Evolutionary conservation across 2,888 invertebrate genomes (phyloP).

Genomic region (Yponomeuta evonymella): DNA sequence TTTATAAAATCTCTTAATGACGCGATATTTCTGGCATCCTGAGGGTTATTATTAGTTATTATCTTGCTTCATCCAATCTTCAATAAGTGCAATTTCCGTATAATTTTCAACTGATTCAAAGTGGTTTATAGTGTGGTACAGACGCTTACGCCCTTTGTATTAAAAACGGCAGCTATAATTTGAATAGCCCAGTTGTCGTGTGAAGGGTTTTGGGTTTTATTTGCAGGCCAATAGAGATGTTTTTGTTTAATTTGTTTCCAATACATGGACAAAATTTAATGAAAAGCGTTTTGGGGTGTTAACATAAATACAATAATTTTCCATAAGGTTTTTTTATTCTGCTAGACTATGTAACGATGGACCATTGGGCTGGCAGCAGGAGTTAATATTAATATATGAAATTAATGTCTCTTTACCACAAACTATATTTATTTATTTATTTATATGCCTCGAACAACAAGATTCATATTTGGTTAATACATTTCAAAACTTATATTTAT

Average conservation of each 20-base stretch:
- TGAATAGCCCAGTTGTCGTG: conserved; percentile 22
- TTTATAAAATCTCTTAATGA: conserved; percentile 48
- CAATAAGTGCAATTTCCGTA: neutral
- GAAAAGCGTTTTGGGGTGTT: neutral
- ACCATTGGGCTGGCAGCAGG: too few species aligned
- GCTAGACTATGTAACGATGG: too few species aligned
- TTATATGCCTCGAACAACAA: too few species aligned
- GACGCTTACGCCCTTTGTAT: conserved; percentile 33
- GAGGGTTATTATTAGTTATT: conserved; percentile 26
- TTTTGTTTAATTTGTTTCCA: neutral
- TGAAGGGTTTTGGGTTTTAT: neutral
- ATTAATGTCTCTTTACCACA: too few species aligned
- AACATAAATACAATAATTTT: neutral
- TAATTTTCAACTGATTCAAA: neutral
- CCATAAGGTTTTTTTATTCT: neutral
- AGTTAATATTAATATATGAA: too few species aligned
- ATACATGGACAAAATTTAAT: neutral
- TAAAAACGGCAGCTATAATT: conserved; percentile 41
- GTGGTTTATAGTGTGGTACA: neutral
- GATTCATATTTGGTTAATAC: too few species aligned
- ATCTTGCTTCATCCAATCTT: neutral
- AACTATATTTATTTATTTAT: too few species aligned
- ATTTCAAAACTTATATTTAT: too few species aligned
- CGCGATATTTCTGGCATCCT: conserved; percentile 32
- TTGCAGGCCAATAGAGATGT: neutral